Base-by-base conservation (phyloP, 2,113 vertebrate species). In the Cyprinodon variegatus region DNA sequence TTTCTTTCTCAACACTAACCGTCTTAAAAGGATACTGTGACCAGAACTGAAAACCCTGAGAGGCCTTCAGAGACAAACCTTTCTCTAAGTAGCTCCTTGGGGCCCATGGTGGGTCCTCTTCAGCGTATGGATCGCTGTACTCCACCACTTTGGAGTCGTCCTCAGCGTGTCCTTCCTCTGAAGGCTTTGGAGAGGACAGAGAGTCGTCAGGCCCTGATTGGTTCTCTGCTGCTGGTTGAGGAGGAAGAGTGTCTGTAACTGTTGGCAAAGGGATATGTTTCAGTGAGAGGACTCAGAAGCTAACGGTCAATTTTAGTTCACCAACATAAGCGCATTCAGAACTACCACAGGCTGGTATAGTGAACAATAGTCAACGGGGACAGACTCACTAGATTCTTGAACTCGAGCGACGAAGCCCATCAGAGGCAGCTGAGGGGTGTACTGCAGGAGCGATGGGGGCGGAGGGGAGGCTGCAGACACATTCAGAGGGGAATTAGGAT, bases 331-430 rank as follows among this genome's bases (percentile, higher is more conserved):
- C 4, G 1, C 14, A 15, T 10, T 57, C 17, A 53, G 7, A 17
- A 20, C 17, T 45, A 60, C 36, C 40, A 41, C 10, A 17, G 40
- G 61, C 50, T 22, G 53, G 5, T 62, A 4, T n/a, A 53, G 59
- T 4, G 7, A 64, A 1, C 14, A 37, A 65, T 38, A 70, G 38
- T 22, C 64, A 40, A 62, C 29, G 38, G 12, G 48, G 48, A 50
- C 48, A 20, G 50, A 98, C 97, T 98, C 94, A 99, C 97, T 98
- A 91, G 96, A 97, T 94, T 98, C 97, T 93, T 98, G 97, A 90
- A 99, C 96, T 90, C 97, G 96, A 94, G 97, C 97, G 87, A 98
- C 97, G 89, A 98, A 99, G 86, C 98, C 97, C 95, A 96, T 97
- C 87, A 99, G 94, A 20, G 97, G 97, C 86, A 99, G 96, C 96